Evolutionary conservation across 2,113 vertebrate species (phyloP), one percentile per base, ranked within the genome.

Genomic region (Ailurus styani): DNA sequence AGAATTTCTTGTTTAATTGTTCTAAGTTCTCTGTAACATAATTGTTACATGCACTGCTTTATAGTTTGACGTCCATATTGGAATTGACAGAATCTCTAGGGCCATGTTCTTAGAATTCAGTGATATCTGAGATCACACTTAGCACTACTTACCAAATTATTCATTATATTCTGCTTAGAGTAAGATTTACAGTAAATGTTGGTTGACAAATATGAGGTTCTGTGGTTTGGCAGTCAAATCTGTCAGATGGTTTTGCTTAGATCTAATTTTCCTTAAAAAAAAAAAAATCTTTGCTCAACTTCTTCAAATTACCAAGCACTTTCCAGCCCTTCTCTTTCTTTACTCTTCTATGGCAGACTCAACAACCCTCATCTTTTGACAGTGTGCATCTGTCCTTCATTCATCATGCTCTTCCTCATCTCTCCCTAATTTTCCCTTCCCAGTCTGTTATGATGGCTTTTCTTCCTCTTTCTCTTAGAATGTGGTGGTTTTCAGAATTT

Each of bases 201-300:
- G 86, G 82, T 98, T 93, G 92, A 96, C 94, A 98, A 96, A 97
- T 97, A 94, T 6, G 87, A 98, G 96, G 81, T 90, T 97, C 55
- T 93, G 90, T 94, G 96, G 95, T 92, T 97, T 97, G 96, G 96
- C 95, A 87, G 45, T 96, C 90, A 97, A 87, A 97, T 87, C 47
- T 87, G 64, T 97, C 96, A 94, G 84, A 87, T 93, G 96, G 96
- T 95, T 97, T 93, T 77, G 62, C 85, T 96, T 95, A 97, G 87
- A 90, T 90, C 34, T 66, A 10, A 27, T 95, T 97, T 92, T 90
- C 37, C 54, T 31, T 8, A 52, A 20, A 0, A 86, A 64, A 0
- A 5, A 40, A 18, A 77, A 77, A 70, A 27, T 10, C 37, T 18
- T 13, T 66, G 50, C 90, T 95, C 47, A 17, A 45, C 85, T 64